Evolutionary conservation across 2,888 invertebrate species (phyloP), one percentile per base, ranked within the genome.

Genomic region (Drosophila basisetae): DNA sequence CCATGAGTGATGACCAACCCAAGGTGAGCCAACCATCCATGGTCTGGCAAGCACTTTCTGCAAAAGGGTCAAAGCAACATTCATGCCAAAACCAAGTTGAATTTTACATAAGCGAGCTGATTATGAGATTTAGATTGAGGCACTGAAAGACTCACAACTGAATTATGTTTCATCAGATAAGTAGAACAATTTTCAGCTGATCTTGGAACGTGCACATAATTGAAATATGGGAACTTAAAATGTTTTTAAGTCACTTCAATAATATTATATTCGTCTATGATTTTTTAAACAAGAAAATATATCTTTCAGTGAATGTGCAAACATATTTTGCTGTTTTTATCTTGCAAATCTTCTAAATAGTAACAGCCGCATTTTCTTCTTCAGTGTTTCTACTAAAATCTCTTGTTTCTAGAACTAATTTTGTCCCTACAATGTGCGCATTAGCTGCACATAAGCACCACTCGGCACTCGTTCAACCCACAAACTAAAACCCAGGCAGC

Each of bases 391-490:
- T 35, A 13, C 31, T 43, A 52, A 18, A 50, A 58, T 56, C 49
- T 28, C 18, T 43, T 43, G 53, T 39, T 77, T 52, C 28, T 43
- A 61, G 53, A 65, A 61, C 35, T 52, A 66, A 71, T 60, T 37
- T 67, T 64, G 63, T 54, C 31, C 60, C n/a, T 22, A 54, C 63
- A 70, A 78, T 25, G 69, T 50, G 56, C 47, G 35, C 62, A 75
- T 72, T 68, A 68, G 76, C 63, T 58, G 60, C 72, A 67, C 59
- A 64, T 55, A 50, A 71, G 67, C 54, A 79, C 10, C 70, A 66
- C 72, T 78, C 70, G 63, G 72, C 65, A 43, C 68, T 54, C n/a
- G 60, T 39, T 37, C 22, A 54, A 39, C 56, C 49, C 58, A 39
- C 79, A 78, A 64, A 55, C 67, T 63, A 71, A 68, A 66, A 75